Base-by-base conservation (phyloP, 1,140 invertebrate species). In the Pseudobourletiella spinata region DNA sequence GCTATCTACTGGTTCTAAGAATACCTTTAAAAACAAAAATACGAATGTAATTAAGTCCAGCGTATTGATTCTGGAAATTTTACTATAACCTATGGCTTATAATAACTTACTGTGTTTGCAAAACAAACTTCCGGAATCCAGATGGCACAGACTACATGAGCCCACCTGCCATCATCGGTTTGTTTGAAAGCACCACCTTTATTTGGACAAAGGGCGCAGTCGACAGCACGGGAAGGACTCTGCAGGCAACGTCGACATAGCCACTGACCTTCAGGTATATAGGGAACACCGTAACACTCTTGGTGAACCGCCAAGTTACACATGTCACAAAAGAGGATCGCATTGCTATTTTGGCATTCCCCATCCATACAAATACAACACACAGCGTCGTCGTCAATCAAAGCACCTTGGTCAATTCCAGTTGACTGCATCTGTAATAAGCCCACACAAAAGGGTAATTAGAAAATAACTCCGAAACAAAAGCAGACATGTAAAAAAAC, bases 41-140 rank as follows among this genome's bases (percentile, higher is more conserved):
- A 60, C 30, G 26, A 51, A 30, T 54, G 26, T 8, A 54, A 54
- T 8, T 54, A 28, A 26, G 4, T 11, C 11, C 11, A 39, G 22
- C 18, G 44, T 15, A 48, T 11, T 35, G n/a, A 52, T 35, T 56
- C 3, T 32, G 54, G 26, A 39, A 56, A 54, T 18, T 28, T 15
- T 1, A 39, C 6, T 42, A 14, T 43, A 1, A 18, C 43, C 1
- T 11, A 20, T 50, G 16, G 0, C 11, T 11, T 11, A n/a, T 11
- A 35, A 24, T 56, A 42, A 71, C 74, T 72, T 71, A 79, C 91
- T 2, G 91, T 94, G 73, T 98, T 98, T 1, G 94, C 93, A 78
- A 98, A 98, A 65, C 92, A 83, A 14, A 98, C 94, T 84, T 99
- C 95, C 2, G 95, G 96, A 72, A 99, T 96, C 95, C 95, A 99